Evolutionary conservation across 2,797 vertebrate species (phyloP), one percentile per base, ranked within the genome.

Genomic region (Chromis chromis): DNA sequence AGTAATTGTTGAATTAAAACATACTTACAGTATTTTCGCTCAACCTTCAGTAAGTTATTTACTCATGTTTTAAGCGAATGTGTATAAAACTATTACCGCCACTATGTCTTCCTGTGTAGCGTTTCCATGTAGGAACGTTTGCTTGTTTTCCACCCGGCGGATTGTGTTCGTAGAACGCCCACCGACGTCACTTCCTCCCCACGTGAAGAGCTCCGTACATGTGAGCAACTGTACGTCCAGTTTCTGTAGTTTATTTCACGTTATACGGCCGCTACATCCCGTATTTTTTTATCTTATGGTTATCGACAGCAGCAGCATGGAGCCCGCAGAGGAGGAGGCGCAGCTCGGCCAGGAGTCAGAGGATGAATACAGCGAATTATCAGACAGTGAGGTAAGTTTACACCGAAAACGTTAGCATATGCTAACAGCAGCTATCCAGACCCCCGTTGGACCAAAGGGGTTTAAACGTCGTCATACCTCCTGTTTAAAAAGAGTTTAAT

Each of bases 341-440:
- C 71, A 79, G 82, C 64, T 92, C 54, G 87, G 78, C 5, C 36
- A 63, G n/a, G 92, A 93, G 2, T 94, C 93, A 0, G 94, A 94
- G 11, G 92, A 94, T 6, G 92, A 94, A 4, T 55, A 81, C 22
- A 72, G 74, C 1, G 93, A 93, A 17, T 56, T 95, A 39, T 94
- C 94, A 1, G 94, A 95, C 65, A 59, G 61, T 46, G 92, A 89
- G 88, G 95, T 95, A 39, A 86, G 88, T 70, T 40, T 60, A 14
- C 6, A 19, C 25, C 19, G 40, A 25, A 5, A 17, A 62, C 62
- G 75, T 17, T 82, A 78, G 60, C 76, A 39, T 27, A 6, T 4
- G 82, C 84, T 86, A 87, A 65, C 49, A 19, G 28, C 56, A 60
- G 60, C 60, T 49, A 25, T 14, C 31, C 31, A 22, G 0, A 19